These are phyloP conservation scores for Okamejei kenojei DNA, from an alignment of 2,797 vertebrate genomes.

Conservation along the genomic window DNA sequence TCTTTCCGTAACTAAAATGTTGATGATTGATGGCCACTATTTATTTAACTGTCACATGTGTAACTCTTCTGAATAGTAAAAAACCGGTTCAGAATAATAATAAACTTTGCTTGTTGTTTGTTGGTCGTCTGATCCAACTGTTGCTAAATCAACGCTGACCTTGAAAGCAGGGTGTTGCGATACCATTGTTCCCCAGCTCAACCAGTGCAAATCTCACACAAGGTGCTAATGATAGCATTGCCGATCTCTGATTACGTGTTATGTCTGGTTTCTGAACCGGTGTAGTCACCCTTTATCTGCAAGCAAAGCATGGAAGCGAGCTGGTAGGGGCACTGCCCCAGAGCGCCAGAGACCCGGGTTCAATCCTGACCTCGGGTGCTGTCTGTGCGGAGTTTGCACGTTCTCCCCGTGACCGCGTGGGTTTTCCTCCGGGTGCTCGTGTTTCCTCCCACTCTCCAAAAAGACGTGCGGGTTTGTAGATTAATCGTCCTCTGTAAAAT, in stretches of 20 bases:
- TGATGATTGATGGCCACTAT: neutral
- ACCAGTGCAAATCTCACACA: neutral
- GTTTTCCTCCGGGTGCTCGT: too few species aligned
- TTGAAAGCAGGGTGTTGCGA: neutral
- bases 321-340: too few species aligned
- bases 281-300: neutral
- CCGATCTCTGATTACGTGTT: slow-evolving; percentile 11
- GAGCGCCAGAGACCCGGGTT: too few species aligned
- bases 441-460: too few species aligned
- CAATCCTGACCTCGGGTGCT: too few species aligned
- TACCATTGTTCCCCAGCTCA: neutral
- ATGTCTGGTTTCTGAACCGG: neutral
- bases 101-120: slow-evolving; percentile 13
- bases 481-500: too few species aligned
- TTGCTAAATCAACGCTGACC: neutral
- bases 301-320: too few species aligned
- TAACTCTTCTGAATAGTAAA: neutral
- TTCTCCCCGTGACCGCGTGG: too few species aligned
- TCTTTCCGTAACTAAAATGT: neutral
- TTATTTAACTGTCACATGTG: neutral
- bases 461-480: too few species aligned
- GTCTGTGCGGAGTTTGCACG: too few species aligned
- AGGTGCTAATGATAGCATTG: neutral
- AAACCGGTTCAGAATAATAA: neutral
- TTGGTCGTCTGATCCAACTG: neutral